These are phyloP conservation scores for Lycorma delicatula DNA, from an alignment of 1,140 invertebrate species.

Conservation along the genomic window DNA sequence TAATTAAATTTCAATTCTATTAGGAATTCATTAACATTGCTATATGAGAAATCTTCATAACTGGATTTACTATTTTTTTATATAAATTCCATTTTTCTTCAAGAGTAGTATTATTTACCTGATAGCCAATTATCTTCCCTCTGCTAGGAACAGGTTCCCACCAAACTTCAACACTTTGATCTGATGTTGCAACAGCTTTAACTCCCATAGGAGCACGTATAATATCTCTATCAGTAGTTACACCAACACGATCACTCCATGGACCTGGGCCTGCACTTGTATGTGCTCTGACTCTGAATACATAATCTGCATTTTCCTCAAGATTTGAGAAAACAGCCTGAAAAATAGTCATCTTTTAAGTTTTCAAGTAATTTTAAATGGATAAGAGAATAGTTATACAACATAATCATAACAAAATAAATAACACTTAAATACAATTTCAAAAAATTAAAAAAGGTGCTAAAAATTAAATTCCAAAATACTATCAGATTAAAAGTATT, in stretches of 20 bases:
- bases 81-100: not conserved
- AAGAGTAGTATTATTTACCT: conserved; percentile 30
- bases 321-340: conserved; percentile 81
- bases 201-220: conserved; percentile 83
- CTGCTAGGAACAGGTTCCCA: conserved; percentile 88
- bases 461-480: too few relatives aligned
- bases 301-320: conserved; percentile 94
- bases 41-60: too few relatives aligned
- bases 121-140: conserved; percentile 78
- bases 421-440: too few relatives aligned
- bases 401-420: too few relatives aligned
- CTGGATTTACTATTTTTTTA: not conserved
- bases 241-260: conserved; percentile 73
- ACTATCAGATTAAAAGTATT: too few relatives aligned
- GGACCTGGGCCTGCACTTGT: conserved; percentile 84
- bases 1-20: too few relatives aligned
- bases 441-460: too few relatives aligned
- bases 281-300: conserved; percentile 85
- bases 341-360: conserved; percentile 13
- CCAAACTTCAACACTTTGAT: conserved; percentile 87
- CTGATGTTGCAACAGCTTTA: conserved; percentile 83
- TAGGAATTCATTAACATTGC: too few relatives aligned
- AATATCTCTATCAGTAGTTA: conserved; percentile 82
- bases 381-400: not conserved
- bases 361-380: not conserved